A percentile compares a stretch with the other conserved stretches of the same genome.
These are phyloP conservation scores for Bombus confusus DNA, from an alignment of 1,140 invertebrate species.

Conservation along the genomic window DNA sequence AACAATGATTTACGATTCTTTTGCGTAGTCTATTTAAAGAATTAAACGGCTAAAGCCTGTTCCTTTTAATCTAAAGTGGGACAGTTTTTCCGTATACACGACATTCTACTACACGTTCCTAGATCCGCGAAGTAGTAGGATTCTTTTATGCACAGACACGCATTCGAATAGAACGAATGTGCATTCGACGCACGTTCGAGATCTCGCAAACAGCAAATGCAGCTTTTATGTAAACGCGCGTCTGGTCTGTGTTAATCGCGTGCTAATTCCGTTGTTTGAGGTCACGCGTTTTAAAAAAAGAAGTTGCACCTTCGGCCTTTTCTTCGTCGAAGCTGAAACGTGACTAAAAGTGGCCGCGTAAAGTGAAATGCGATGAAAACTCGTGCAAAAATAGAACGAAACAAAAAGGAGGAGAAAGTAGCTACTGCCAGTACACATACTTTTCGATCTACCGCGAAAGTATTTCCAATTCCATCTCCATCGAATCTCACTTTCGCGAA, in stretches of 20 bases:
- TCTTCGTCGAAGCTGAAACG: background rate
- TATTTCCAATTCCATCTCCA: too few species aligned
- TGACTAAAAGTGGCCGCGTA: background rate
- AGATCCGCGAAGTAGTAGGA: background rate
- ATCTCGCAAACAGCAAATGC: constrained; percentile 15
- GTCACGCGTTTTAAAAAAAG: background rate
- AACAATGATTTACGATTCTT: background rate
- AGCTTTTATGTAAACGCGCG: constrained; percentile 11
- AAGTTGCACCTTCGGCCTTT: background rate
- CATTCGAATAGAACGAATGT: background rate
- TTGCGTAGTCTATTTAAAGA: background rate
- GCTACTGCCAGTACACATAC: too few species aligned
- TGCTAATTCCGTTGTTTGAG: background rate
- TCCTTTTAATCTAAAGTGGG: background rate
- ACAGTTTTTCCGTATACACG: background rate
- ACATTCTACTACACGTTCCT: background rate
- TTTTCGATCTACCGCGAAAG: too few species aligned
- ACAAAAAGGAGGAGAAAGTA: background rate
- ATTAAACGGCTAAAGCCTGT: background rate
- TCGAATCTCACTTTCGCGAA: too few species aligned
- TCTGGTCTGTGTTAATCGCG: constrained; percentile 2
- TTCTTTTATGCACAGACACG: background rate
- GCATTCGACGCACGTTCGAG: constrained; percentile 29
- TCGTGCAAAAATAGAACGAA: background rate
- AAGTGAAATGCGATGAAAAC: background rate